Percentiles rank a stretch among this genome's conserved stretches.
These are phyloP conservation scores for Xestia c-nigrum DNA, from an alignment of 2,888 invertebrate genomes.

Conservation along the genomic window DNA sequence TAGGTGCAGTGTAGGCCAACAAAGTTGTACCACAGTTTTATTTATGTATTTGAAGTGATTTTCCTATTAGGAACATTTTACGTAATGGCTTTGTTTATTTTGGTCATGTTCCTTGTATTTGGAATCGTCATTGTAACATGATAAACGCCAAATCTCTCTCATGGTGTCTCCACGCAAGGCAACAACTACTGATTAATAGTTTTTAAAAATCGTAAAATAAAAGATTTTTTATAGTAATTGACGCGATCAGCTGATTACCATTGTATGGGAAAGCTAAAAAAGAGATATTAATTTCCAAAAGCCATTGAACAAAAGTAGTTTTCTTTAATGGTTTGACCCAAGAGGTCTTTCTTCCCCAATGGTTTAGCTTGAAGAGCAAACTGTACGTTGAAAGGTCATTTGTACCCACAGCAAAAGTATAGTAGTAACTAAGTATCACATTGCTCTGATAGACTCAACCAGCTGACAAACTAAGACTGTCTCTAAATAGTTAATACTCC, in stretches of 20 bases:
- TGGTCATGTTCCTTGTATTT: neutral
- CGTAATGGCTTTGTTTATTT: slow-evolving; percentile 26
- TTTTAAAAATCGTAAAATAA: too few species aligned
- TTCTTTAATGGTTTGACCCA: too few species aligned
- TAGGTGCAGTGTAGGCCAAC: slow-evolving; percentile 53
- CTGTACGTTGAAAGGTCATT: neutral
- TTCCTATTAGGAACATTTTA: slow-evolving; percentile 21
- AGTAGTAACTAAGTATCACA: neutral
- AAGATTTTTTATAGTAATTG: too few species aligned
- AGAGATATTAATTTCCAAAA: too few species aligned
- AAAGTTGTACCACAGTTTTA: slow-evolving; percentile 33
- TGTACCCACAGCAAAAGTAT: neutral
- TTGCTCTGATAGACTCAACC: neutral
- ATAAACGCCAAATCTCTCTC: too few species aligned
- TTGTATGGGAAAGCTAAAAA: too few species aligned
- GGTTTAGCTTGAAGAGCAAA: neutral
- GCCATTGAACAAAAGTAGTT: too few species aligned
- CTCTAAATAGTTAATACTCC: slow-evolving; percentile 6
- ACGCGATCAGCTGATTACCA: too few species aligned
- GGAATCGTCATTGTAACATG: neutral
- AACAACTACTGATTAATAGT: neutral
- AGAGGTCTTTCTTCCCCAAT: neutral
- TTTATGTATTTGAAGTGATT: slow-evolving; percentile 48
- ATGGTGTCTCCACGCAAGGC: neutral
- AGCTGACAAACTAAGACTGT: slow-evolving; percentile 4